Base-by-base conservation (phyloP, 1,140 invertebrate genomes). In the Pseudomyrmex pallidus region DNA sequence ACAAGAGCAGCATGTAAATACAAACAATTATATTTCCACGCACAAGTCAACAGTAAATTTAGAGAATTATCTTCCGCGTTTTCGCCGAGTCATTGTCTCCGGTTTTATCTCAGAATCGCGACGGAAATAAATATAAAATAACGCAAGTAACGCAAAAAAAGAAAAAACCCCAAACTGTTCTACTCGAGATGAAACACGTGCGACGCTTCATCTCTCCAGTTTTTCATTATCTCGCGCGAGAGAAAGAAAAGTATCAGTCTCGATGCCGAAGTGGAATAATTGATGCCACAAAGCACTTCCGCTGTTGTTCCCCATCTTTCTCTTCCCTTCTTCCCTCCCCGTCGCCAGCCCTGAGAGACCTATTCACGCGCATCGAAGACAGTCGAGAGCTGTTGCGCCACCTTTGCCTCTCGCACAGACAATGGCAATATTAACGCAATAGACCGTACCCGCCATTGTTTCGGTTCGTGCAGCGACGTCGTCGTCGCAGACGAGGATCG, bases 241-340 rank as follows among this genome's bases (percentile, higher is more conserved):
- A 66, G 22, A 52, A 57, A 73, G 72, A 59, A 56, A 62, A 63
- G 76, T 63, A 57, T 82, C 57, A 67, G 20, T 35, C 72, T 64
- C 82, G 68, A 88, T 85, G 77, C 82, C 54, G 35, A 85, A 82
- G 86, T 78, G 82, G 84, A 88, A 87, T 91, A 91, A 90, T 91
- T 90, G 85, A 86, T 80, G 76, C 78, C 85, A 89, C 87, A 91
- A 91, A 89, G 85, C 85, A 84, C 83, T 89, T 91, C 83, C 88
- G 83, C 57, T 87, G 72, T 61, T 73, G 35, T 35, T 35, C 35
- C 35, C 35, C 5, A 35, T 35, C 35, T 35, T 5, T 35, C 35
- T 35, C 35, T 5, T n/a, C n/a, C 35, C 35, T 35, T 35, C 35
- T 35, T 5, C 4, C 35, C 35, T 25, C 2, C 25, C 35, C 5